Base-by-base conservation (phyloP, 2,888 invertebrate species). In the Lottia gigantea region DNA sequence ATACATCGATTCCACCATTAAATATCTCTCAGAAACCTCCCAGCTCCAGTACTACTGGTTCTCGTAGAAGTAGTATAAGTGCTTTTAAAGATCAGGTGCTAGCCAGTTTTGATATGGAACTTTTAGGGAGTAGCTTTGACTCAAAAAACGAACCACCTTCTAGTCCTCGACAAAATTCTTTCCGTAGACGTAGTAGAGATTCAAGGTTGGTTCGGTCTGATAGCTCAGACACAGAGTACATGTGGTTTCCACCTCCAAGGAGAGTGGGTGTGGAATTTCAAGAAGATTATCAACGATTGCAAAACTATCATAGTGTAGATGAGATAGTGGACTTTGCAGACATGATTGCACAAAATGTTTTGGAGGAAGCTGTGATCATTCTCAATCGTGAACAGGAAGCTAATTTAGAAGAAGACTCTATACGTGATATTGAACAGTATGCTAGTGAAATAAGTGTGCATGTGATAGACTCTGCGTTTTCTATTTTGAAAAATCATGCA, bases 91-190 rank as follows among this genome's bases (percentile, higher is more conserved):
- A 84, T 68, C 73, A 74, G 11, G 70, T 80, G 6, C 74, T 83
- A n/a, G 83, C 82, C n/a, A 79, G 77, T 47, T 81, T 84, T 70
- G 83, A 85, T 64, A 82, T 80, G 62, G 83, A 84, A 72, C 73
- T 85, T 19, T 70, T 84, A 8, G 78, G 73, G 46, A 75, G 79
- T 31, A 77, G 79, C 65, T 77, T 77, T 66, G 67, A 69, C 62
- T 67, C 65, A 67, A 62, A 40, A 25, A 62, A 12, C 14, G 25
- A 23, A 46, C 49, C 23, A 62, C 62, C 69, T 0, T 45, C 71
- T 49, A 74, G 72, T 63, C 74, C 71, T 3, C n/a, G 71, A 23
- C 65, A 71, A 46, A 68, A 62, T 66, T 61, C 64, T 19, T 63
- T 49, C 19, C 62, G 73, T 46, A 73, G 69, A 19, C 67, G 55